Conservation (phyloP, 2,888 invertebrate genomes). For the Copidosoma aretas region DNA sequence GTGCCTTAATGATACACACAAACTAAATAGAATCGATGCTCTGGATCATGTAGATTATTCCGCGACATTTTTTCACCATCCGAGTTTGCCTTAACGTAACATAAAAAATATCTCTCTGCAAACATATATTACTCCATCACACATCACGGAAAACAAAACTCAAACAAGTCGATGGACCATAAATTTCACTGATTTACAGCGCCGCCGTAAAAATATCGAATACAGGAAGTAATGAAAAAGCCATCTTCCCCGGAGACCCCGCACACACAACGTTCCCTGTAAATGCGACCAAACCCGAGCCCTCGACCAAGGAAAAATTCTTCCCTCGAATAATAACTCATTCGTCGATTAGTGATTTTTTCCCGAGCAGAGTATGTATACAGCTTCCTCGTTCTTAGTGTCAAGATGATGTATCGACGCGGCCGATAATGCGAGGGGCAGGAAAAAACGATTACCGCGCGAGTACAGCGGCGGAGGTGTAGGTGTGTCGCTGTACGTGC, state of each 20-base stretch:
- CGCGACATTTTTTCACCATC: too few species aligned
- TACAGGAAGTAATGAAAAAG: background rate
- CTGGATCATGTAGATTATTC: too few species aligned
- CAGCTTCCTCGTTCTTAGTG: background rate
- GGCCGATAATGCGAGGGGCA: background rate
- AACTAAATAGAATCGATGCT: too few species aligned
- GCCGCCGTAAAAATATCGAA: background rate
- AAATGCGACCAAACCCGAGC: background rate
- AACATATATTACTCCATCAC: too few species aligned
- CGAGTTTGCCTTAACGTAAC: too few species aligned
- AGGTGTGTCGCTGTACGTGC: too few species aligned
- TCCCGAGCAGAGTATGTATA: background rate
- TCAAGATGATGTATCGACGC: background rate
- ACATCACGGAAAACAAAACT: background rate
- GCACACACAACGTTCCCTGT: too few species aligned
- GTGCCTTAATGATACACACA: too few species aligned
- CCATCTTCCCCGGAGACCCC: background rate
- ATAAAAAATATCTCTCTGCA: too few species aligned
- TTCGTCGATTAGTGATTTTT: conserved; percentile 9
- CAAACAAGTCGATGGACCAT: background rate
- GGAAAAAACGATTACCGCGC: background rate
- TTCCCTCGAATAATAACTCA: conserved; percentile 6
- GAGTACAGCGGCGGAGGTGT: background rate
- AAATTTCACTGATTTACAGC: background rate
- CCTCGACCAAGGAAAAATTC: background rate